Conservation (phyloP, 1,140 invertebrate species). For the Phymastichus coffea region DNA sequence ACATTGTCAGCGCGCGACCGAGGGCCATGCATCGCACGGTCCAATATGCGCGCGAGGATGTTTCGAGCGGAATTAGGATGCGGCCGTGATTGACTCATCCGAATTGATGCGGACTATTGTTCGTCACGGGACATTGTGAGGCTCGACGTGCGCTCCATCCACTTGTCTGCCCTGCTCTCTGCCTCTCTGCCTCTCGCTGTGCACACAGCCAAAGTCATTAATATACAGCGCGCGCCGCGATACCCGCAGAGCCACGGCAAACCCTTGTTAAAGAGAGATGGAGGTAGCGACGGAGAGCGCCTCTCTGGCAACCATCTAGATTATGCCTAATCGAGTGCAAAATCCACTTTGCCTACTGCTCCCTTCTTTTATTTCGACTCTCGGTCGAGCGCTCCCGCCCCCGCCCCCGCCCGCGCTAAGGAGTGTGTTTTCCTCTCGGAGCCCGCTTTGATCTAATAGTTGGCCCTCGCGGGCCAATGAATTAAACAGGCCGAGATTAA, state of each 20-base stretch:
- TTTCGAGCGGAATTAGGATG: conserved; percentile 37
- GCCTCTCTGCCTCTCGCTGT: conserved; percentile 31
- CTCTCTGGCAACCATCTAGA: background rate
- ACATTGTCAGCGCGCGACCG: background rate
- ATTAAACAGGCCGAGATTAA: conserved; percentile 4
- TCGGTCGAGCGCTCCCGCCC: no score
- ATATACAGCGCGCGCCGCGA: conserved; percentile 37
- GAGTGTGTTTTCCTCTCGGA: background rate
- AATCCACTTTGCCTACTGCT: background rate
- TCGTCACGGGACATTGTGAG: conserved; percentile 28
- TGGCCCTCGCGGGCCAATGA: background rate
- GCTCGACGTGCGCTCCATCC: no score
- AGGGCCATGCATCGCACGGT: no score
- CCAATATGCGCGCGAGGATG: conserved; percentile 2
- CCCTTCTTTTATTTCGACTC: conserved; percentile 9
- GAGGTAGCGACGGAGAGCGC: background rate
- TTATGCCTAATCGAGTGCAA: conserved; percentile 7
- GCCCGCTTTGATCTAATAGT: no score
- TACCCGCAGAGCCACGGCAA: background rate
- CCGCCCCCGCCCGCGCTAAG: no score
- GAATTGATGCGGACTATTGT: conserved; percentile 44
- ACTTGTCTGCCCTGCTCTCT: background rate
- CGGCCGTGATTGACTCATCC: conserved; percentile 42
- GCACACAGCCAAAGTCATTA: conserved; percentile 36
- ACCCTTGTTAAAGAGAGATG: no score